Evolutionary conservation across 2,113 vertebrate genomes (phyloP), one percentile per base, ranked within the genome.

Genomic region (Otocyon megalotis): DNA sequence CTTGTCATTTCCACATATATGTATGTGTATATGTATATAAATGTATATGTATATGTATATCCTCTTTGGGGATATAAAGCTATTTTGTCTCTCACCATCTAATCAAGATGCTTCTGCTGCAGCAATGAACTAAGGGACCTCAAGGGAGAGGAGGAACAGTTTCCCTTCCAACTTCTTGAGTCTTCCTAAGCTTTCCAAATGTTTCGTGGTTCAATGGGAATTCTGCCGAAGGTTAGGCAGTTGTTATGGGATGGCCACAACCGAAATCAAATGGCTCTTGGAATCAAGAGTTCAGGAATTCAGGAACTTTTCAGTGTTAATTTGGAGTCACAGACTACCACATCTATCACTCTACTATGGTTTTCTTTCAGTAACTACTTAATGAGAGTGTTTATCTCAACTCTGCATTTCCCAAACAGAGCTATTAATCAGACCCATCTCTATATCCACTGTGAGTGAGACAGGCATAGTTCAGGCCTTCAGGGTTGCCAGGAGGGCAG

Each of bases 391-490:
- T 90, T 85, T 54, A 58, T 88, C 81, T 94, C 84, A 92, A 53
- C 13, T 43, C 80, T 37, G 48, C 72, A 54, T 92, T 85, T 88
- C 54, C 90, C 96, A 88, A 71, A 63, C 48, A 37, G 84, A 3
- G 12, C 54, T 87, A 58, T 95, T 96, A 96, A 94, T 97, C 90
- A 88, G 84, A 96, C 50, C 85, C 95, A 54, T 94, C 96, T 96
- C 96, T 92, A 83, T 28, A 80, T 30, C 88, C 94, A 86, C 96
- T 90, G 71, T 97, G 97, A 91, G 97, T 32, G 88, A 98, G 98
- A 63, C 88, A 87, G 62, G 86, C 97, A 90, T 98, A 98, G 95
- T 96, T 98, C 81, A 98, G 63, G 67, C 97, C 93, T 88, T 56
- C 13, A n/a, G 94, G 1, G 56, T 7, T n/a, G 93, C 94, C 96